Conservation (phyloP, 1,140 invertebrate species). For the Octopus bimaculoides region DNA sequence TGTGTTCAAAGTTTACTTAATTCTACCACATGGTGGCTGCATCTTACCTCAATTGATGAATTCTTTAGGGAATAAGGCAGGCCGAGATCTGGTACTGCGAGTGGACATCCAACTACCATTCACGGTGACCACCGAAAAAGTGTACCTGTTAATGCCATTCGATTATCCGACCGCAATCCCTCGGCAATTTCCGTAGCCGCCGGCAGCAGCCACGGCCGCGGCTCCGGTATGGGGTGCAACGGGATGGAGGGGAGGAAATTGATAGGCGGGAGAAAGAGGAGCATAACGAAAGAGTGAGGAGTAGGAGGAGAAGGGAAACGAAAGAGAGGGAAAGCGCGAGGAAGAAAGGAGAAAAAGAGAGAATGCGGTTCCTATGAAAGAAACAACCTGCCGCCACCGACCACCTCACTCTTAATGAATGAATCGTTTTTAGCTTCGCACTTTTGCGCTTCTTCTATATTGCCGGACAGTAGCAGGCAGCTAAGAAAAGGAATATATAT, state of each 20-base stretch:
- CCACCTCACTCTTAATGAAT: too few relatives aligned
- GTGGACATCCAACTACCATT: constrained; percentile 9
- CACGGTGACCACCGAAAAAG: constrained; percentile 9
- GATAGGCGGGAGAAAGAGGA: not conserved
- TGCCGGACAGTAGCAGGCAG: too few relatives aligned
- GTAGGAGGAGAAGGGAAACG: not conserved
- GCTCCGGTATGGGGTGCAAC: not conserved
- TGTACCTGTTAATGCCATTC: constrained; percentile 10
- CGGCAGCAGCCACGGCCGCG: not conserved
- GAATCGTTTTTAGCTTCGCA: too few relatives aligned
- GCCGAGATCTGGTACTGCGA: not conserved
- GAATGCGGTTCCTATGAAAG: not conserved
- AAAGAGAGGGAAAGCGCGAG: not conserved
- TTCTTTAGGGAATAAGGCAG: too few relatives aligned
- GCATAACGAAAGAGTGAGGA: not conserved
- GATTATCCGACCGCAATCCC: constrained; percentile 9
- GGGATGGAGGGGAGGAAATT: not conserved
- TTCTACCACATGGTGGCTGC: too few relatives aligned
- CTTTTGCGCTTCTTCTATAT: too few relatives aligned
- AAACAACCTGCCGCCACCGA: too few relatives aligned
- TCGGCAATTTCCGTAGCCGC: constrained; percentile 10
- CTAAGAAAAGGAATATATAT: too few relatives aligned
- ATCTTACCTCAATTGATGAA: too few relatives aligned
- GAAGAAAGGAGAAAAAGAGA: not conserved
- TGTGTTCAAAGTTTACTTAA: too few relatives aligned